These are phyloP conservation scores for Allobates femoralis DNA, from an alignment of 2,797 vertebrate species.

Conservation along the genomic window DNA sequence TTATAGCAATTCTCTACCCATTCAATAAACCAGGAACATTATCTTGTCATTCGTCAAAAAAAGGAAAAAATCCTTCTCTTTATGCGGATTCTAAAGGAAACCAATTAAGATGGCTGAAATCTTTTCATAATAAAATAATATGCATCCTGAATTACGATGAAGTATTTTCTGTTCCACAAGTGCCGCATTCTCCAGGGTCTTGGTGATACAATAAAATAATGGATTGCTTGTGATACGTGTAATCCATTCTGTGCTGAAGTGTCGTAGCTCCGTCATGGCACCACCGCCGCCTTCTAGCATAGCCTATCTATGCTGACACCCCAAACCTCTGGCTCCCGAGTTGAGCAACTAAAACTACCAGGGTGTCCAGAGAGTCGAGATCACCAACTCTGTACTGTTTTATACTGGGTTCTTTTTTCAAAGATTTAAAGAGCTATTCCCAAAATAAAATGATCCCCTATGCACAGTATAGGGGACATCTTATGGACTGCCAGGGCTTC, in stretches of 20 bases:
- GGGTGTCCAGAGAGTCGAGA: background rate
- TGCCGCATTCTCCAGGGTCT: conserved; percentile 3
- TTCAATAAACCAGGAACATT: conserved; percentile 32
- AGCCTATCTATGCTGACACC: background rate
- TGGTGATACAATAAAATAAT: background rate
- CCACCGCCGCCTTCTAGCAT: background rate
- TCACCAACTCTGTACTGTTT: too few relatives aligned
- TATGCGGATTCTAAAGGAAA: conserved; percentile 37
- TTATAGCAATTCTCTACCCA: conserved; percentile 6
- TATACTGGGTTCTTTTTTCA: too few relatives aligned
- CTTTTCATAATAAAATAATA: conserved; percentile 45
- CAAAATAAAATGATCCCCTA: too few relatives aligned
- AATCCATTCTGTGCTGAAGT: background rate
- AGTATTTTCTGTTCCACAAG: conserved; percentile 34
- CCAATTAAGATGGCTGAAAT: conserved; percentile 35
- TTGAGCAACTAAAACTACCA: background rate
- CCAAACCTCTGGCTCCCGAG: background rate
- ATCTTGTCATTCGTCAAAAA: conserved; percentile 44
- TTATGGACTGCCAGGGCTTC: too few relatives aligned
- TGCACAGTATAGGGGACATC: too few relatives aligned
- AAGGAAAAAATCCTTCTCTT: conserved; percentile 4
- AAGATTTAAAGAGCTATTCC: too few relatives aligned
- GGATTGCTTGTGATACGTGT: background rate
- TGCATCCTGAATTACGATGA: conserved; percentile 23
- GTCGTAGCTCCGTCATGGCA: background rate